A percentile compares a stretch with the other conserved stretches of the same genome.
Evolutionary conservation across 2,113 vertebrate genomes (phyloP).

Genomic region (Mormoops blainvillei): DNA sequence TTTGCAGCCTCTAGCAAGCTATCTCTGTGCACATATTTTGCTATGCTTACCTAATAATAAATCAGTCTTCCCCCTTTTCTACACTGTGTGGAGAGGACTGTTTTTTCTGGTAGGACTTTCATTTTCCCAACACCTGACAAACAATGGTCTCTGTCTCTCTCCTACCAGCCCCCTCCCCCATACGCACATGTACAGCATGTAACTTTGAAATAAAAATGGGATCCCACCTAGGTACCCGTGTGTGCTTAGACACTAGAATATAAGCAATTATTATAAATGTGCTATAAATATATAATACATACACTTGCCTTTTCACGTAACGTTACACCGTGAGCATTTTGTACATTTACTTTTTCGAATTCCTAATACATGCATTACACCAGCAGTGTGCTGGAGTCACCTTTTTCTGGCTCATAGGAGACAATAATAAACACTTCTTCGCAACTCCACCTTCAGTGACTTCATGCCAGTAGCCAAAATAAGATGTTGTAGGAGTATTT

Average conservation of each 20-base stretch:
- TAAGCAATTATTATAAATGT: neutral
- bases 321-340: neutral
- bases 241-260: neutral
- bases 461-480: neutral
- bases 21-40: neutral
- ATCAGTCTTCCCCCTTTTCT: neutral
- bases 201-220: neutral
- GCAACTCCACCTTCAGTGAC: neutral
- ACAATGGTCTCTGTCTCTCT: neutral
- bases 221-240: no score
- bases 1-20: neutral
- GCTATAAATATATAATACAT: neutral
- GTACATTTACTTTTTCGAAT: neutral
- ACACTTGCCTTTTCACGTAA: neutral
- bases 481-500: neutral
- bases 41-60: neutral
- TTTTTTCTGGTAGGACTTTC: neutral
- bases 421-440: neutral
- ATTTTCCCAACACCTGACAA: neutral
- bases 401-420: neutral
- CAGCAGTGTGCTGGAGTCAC: neutral
- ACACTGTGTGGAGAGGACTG: neutral
- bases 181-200: neutral
- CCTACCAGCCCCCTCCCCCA: neutral
- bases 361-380: neutral